Conservation (phyloP, 2,113 vertebrate genomes). For the Misgurnus mizolepis region DNA sequence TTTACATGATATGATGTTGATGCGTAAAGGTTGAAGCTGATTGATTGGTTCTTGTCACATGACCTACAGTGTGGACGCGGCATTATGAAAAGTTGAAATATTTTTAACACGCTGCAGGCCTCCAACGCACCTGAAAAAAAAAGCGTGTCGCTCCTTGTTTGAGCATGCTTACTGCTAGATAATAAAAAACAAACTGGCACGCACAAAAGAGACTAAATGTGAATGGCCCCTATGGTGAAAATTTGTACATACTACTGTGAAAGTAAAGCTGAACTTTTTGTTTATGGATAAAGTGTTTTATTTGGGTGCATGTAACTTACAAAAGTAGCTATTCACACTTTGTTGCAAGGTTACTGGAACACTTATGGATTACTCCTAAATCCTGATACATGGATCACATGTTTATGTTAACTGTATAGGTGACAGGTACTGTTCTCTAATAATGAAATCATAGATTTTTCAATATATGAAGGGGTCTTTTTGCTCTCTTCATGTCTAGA, state of each 20-base stretch:
- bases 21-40: too few relatives aligned
- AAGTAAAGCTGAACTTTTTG: neutral
- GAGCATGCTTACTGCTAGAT: too few relatives aligned
- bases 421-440: neutral
- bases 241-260: neutral
- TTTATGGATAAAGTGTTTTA: neutral
- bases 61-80: too few relatives aligned
- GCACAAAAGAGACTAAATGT: too few relatives aligned
- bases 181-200: too few relatives aligned
- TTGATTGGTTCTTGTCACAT: too few relatives aligned
- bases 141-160: too few relatives aligned
- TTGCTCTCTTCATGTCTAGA: neutral
- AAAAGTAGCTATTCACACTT: neutral
- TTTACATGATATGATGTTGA: too few relatives aligned
- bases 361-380: neutral
- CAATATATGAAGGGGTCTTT: neutral
- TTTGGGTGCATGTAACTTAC: neutral
- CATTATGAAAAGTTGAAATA: too few relatives aligned
- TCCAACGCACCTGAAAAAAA: too few relatives aligned
- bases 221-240: neutral
- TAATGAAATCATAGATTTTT: neutral
- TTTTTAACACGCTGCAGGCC: too few relatives aligned
- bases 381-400: constrained; percentile 13
- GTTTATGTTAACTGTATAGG: neutral
- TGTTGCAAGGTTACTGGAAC: neutral